Base-by-base conservation (phyloP, 1,140 invertebrate genomes). In the Nebria ingens region DNA sequence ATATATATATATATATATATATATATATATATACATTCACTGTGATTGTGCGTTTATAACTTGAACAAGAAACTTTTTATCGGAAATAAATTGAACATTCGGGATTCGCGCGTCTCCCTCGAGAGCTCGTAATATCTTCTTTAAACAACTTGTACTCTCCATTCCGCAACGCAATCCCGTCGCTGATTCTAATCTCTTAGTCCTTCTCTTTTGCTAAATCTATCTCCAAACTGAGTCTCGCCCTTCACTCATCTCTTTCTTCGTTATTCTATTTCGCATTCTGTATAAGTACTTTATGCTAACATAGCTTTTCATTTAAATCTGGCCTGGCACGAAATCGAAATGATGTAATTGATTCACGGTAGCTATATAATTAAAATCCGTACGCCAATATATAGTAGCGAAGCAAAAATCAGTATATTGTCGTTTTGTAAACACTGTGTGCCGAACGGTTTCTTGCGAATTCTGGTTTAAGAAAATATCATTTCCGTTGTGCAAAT, bases 51-150 rank as follows among this genome's bases (percentile, higher is more conserved):
- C 4, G 40, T 45, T 45, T 45, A 6, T 45, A 45, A 45, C 40
- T 45, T 3, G 6, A 4, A 45, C 6, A 45, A 45, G 40, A 45
- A 45, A 45, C 40, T 45, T 45, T 45, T 45, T 45, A 45, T 45
- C 15, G 40, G 40, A 17, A 12, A 45, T 45, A 45, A 11, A 45
- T 45, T 45, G 40, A 45, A 17, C 15, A 17, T 45, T 17, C 40
- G 17, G 40, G 40, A 17, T 45, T 17, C 40, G 6, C 17, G 40
- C 40, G 3, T 11, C 17, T 45, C 40, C 40, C 40, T 45, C 15
- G 40, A 17, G 40, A 45, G 15, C 40, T 45, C 15, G 15, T 45
- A 45, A 45, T 45, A 45, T 45, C 40, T 45, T 12, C 40, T 45
- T 17, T 45, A 45, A 45, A 45, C 40, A 45, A 45, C 40, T 45